Evolutionary conservation across 2,888 invertebrate species (phyloP).

Genomic region (Vanessa cardui): DNA sequence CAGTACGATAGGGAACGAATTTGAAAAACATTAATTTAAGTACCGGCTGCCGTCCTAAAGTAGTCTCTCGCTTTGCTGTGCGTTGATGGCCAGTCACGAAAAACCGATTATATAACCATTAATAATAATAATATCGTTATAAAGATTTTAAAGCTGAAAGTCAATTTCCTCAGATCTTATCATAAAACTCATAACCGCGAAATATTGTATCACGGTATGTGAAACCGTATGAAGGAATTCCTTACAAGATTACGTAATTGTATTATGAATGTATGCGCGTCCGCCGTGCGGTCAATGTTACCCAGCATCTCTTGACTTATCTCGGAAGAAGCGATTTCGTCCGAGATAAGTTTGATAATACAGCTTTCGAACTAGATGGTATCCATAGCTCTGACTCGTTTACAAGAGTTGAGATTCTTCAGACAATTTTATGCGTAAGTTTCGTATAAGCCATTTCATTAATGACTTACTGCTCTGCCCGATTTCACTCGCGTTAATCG

Average conservation of each 20-base stretch:
- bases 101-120: not conserved
- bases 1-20: no score
- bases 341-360: not conserved
- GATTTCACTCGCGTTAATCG: no score
- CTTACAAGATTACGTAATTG: constrained; percentile 35
- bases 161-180: not conserved
- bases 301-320: not conserved
- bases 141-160: not conserved
- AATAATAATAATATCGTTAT: not conserved
- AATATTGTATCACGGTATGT: constrained; percentile 6
- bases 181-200: constrained; percentile 1
- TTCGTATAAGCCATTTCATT: no score
- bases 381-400: no score
- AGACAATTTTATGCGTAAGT: no score
- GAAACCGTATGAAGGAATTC: constrained; percentile 32
- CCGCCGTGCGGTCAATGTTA: constrained; percentile 27
- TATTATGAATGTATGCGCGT: constrained; percentile 25
- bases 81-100: no score
- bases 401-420: no score
- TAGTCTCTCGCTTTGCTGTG: no score
- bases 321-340: not conserved
- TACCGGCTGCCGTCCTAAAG: no score
- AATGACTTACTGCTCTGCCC: no score
- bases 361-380: no score
- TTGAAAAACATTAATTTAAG: no score